A percentile compares a stretch with the other conserved stretches of the same genome.
These are phyloP conservation scores for Lophotriccus pileatus DNA, from an alignment of 2,797 vertebrate genomes.

Conservation along the genomic window DNA sequence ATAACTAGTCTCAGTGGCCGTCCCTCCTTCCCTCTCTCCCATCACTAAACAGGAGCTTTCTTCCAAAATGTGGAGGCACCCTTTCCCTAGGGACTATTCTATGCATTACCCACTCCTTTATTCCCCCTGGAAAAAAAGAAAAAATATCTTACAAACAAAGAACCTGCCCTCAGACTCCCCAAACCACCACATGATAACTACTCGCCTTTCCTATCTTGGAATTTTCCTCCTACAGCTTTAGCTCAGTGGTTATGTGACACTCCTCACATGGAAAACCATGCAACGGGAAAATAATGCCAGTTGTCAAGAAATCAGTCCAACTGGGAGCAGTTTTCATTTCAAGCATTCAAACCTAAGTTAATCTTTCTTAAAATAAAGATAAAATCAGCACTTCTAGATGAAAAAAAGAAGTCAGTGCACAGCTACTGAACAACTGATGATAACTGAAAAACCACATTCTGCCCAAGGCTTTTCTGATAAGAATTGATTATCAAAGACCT, in stretches of 20 bases:
- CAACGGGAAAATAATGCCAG: background rate
- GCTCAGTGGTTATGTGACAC: background rate
- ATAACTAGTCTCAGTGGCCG: fast-evolving
- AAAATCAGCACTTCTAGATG: slow-evolving; percentile 56
- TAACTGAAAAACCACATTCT: slow-evolving; percentile 53
- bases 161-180: background rate
- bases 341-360: background rate
- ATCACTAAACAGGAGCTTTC: background rate
- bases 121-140: background rate
- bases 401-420: background rate
- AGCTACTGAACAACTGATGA: slow-evolving; percentile 47
- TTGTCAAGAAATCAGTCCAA: background rate
- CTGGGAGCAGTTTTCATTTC: background rate
- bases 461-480: slow-evolving; percentile 56
- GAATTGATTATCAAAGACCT: slow-evolving; percentile 64
- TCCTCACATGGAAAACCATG: background rate
- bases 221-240: background rate
- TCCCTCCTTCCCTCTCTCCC: background rate
- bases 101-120: background rate
- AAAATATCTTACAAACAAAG: background rate
- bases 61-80: background rate
- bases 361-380: slow-evolving; percentile 48
- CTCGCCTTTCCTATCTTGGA: background rate
- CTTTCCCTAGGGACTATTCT: background rate
- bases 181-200: background rate